Evolutionary conservation across 2,888 invertebrate species (phyloP).

Genomic region (Plemyria rubiginata): DNA sequence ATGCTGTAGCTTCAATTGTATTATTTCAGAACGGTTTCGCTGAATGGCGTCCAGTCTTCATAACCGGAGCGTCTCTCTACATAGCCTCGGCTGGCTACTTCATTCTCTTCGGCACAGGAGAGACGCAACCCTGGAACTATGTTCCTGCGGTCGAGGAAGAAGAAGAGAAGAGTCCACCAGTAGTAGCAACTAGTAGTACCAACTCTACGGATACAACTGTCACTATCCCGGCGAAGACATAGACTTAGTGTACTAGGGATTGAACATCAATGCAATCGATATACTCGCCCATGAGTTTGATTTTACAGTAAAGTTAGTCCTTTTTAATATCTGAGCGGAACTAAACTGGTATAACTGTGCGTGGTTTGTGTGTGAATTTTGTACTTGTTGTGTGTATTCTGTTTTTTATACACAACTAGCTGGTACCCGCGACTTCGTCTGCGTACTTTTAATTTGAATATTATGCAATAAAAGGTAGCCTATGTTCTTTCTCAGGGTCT

Average conservation of each 20-base stretch:
- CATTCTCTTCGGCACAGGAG: slow-evolving; percentile 88
- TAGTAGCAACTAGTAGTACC: slow-evolving; percentile 44
- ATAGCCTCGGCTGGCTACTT: slow-evolving; percentile 88
- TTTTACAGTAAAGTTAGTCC: background rate
- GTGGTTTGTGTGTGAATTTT: too few species aligned
- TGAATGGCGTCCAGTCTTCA: slow-evolving; percentile 90
- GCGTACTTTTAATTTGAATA: too few species aligned
- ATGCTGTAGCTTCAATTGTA: slow-evolving; percentile 9
- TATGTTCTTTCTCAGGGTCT: too few species aligned
- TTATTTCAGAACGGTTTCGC: slow-evolving; percentile 88
- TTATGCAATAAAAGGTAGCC: too few species aligned
- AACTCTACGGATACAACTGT: slow-evolving; percentile 62
- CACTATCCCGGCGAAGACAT: slow-evolving; percentile 71
- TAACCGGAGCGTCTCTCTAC: slow-evolving; percentile 89
- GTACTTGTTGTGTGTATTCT: too few species aligned
- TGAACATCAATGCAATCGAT: slow-evolving; percentile 31
- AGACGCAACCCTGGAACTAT: slow-evolving; percentile 90
- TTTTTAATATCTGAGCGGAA: background rate
- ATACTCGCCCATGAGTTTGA: slow-evolving; percentile 35
- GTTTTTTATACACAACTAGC: too few species aligned
- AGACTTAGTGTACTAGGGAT: slow-evolving; percentile 35
- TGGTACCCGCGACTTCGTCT: too few species aligned
- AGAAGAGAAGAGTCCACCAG: slow-evolving; percentile 60
- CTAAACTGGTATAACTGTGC: too few species aligned
- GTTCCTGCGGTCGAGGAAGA: slow-evolving; percentile 61